Conservation (phyloP, 2,113 vertebrate species). For the Sclerurus mexicanus region DNA sequence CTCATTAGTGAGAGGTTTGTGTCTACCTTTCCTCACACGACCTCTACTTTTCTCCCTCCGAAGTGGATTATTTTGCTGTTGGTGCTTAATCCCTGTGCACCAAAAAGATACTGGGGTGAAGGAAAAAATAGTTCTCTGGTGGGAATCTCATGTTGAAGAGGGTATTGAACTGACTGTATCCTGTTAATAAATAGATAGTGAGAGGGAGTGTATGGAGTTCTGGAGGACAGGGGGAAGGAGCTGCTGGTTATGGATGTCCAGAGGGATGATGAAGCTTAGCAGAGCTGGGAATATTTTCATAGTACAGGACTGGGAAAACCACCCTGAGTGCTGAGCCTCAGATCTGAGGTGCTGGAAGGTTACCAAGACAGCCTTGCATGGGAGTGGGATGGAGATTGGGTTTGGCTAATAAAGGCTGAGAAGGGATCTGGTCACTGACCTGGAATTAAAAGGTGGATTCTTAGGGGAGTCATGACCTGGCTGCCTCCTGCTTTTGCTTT, state of each 20-base stretch:
- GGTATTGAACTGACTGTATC: background rate
- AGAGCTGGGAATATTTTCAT: background rate
- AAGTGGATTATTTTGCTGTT: background rate
- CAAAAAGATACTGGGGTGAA: background rate
- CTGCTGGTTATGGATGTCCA: background rate
- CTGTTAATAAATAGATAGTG: background rate
- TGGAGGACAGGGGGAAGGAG: background rate
- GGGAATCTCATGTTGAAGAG: background rate
- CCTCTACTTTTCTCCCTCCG: background rate
- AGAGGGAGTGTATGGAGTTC: background rate
- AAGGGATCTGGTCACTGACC: constrained; percentile 16
- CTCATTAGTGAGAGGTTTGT: constrained; percentile 18
- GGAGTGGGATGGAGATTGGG: background rate
- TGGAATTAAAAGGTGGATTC: constrained; percentile 31
- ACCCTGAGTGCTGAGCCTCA: background rate
- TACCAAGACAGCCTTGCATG: background rate
- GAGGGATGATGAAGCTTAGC: background rate
- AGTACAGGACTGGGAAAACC: background rate
- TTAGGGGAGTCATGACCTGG: constrained; percentile 13
- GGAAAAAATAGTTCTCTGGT: background rate
- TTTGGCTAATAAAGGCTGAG: background rate
- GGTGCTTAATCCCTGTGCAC: background rate
- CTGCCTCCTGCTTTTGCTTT: background rate
- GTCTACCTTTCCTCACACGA: background rate
- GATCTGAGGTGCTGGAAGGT: background rate